Percentiles rank a stretch among this genome's conserved stretches.
phyloP scores from a whole-genome alignment of 2,888 invertebrate species.

The Brachyptera putata region DNA sequence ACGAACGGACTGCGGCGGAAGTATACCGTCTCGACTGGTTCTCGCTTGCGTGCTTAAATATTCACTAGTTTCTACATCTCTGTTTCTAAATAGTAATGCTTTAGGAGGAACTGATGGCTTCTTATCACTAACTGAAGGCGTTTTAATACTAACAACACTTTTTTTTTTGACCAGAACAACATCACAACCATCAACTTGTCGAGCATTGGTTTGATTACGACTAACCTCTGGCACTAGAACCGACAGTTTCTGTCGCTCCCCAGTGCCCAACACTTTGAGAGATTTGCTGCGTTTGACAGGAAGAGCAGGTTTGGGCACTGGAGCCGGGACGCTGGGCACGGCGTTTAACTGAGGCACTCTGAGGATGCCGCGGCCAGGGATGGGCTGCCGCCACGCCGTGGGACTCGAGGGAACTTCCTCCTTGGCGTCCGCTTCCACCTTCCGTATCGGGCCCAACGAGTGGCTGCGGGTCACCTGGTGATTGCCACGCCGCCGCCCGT shows the following conservation, averaged over 20 bases:
- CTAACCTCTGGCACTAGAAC: background rate
- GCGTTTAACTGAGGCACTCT: slow-evolving; percentile 30
- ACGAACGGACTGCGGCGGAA: background rate
- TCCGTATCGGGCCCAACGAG: slow-evolving; percentile 36
- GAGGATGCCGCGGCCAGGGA: slow-evolving; percentile 35
- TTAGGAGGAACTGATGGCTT: slow-evolving; percentile 19
- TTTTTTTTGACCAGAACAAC: slow-evolving; percentile 18
- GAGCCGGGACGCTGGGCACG: background rate
- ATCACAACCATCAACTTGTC: slow-evolving; percentile 15
- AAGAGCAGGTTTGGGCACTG: slow-evolving; percentile 38
- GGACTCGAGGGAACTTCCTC: slow-evolving; percentile 1
- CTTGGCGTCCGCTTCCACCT: background rate
- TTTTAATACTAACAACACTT: slow-evolving; percentile 4
- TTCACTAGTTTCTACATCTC: slow-evolving; percentile 16
- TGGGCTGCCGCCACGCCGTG: slow-evolving; percentile 27
- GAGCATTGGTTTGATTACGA: background rate
- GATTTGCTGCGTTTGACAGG: slow-evolving; percentile 45
- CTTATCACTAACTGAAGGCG: slow-evolving; percentile 8
- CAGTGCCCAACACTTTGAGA: slow-evolving; percentile 38
- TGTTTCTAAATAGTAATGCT: background rate
- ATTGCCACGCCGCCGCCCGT: slow-evolving; percentile 26
- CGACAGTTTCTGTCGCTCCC: slow-evolving; percentile 34
- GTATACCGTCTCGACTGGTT: background rate
- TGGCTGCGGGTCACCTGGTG: slow-evolving; percentile 36
- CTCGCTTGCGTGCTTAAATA: background rate